Conservation (phyloP, 1,140 invertebrate species). For the Sweltsa coloradensis region DNA sequence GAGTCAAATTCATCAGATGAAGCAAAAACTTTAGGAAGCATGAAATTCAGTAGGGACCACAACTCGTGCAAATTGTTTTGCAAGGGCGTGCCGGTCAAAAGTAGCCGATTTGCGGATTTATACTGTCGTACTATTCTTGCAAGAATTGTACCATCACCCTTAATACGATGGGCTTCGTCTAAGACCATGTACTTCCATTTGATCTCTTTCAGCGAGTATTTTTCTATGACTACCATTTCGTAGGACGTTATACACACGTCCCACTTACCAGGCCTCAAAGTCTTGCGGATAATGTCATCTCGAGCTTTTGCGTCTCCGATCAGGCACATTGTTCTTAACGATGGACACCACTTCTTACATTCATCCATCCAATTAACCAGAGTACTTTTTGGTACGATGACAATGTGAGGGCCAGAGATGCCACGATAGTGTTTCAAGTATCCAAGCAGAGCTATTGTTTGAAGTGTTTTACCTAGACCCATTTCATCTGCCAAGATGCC, state of each 20-base stretch:
- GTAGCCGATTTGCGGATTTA: slow-evolving; percentile 91
- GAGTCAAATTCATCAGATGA: slow-evolving; percentile 49
- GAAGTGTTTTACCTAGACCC: slow-evolving; percentile 65
- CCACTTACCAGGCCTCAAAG: slow-evolving; percentile 96
- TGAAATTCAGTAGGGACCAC: slow-evolving; percentile 61
- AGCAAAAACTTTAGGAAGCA: slow-evolving; percentile 59
- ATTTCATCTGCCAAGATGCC: slow-evolving; percentile 74
- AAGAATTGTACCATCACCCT: slow-evolving; percentile 45
- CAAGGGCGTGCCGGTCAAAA: slow-evolving; percentile 69
- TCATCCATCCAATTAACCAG: slow-evolving; percentile 78
- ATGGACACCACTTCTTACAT: slow-evolving; percentile 96
- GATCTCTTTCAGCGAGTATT: slow-evolving; percentile 26
- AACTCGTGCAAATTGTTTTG: slow-evolving; percentile 65
- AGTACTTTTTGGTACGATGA: slow-evolving; percentile 54
- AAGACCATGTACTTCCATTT: slow-evolving; percentile 54
- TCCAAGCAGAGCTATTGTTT: slow-evolving; percentile 47
- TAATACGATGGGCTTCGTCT: slow-evolving; percentile 62
- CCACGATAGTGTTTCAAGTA: slow-evolving; percentile 87
- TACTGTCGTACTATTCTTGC: slow-evolving; percentile 90
- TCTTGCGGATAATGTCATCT: slow-evolving; percentile 83
- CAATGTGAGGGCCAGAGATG: slow-evolving; percentile 45
- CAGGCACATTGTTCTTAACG: slow-evolving; percentile 77
- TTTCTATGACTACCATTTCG: slow-evolving; percentile 40
- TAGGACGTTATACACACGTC: slow-evolving; percentile 80
- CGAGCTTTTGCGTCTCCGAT: slow-evolving; percentile 90